These are phyloP conservation scores for Dermatemys mawii DNA, from an alignment of 2,113 vertebrate genomes.

Conservation along the genomic window DNA sequence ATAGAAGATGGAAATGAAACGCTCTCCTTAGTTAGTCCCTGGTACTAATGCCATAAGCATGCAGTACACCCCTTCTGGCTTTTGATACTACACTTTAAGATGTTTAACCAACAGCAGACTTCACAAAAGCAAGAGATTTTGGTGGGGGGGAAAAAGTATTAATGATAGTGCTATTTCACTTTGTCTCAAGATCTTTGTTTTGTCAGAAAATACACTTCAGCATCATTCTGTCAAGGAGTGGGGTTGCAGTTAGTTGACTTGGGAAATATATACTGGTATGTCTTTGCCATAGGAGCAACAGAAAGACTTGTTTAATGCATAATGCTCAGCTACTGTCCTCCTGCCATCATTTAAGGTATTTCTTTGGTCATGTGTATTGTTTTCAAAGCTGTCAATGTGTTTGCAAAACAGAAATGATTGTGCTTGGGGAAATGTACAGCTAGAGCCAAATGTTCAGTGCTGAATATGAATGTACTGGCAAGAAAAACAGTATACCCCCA, in stretches of 20 bases:
- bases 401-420: background rate
- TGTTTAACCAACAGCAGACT: background rate
- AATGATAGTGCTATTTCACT: background rate
- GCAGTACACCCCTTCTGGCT: background rate
- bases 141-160: background rate
- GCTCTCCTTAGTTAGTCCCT: background rate
- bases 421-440: too few species aligned
- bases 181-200: background rate
- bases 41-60: background rate
- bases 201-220: background rate
- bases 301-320: background rate
- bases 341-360: background rate
- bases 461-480: background rate
- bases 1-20: background rate
- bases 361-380: background rate
- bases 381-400: background rate
- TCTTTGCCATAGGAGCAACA: background rate
- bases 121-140: background rate
- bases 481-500: background rate
- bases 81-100: background rate
- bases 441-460: background rate
- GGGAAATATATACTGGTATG: background rate
- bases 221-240: background rate
- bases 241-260: background rate
- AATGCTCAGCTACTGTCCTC: background rate